Percentiles rank a stretch among this genome's conserved stretches.
Evolutionary conservation across 2,797 vertebrate genomes (phyloP).

Genomic region (Micropoecilia bifurca): DNA sequence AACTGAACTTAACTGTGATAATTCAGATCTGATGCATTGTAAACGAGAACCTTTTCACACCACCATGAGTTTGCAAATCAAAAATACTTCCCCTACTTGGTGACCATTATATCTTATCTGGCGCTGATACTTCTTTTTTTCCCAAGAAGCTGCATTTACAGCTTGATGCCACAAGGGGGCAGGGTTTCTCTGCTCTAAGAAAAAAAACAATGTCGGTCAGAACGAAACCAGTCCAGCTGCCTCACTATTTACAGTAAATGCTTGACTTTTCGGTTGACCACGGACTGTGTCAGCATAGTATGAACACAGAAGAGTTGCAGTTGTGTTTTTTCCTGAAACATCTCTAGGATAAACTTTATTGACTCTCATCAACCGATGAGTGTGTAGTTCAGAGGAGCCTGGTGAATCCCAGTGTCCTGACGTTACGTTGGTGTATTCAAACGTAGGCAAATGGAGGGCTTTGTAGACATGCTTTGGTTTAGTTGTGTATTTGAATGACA

Average conservation of each 20-base stretch:
- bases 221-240: constrained; percentile 48
- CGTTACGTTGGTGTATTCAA: constrained; percentile 61
- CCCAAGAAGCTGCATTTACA: constrained; percentile 11
- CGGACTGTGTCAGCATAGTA: neutral
- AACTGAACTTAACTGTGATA: neutral
- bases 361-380: neutral
- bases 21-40: neutral
- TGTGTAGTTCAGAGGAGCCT: neutral
- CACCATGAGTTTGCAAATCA: constrained; percentile 33
- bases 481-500: constrained; percentile 66
- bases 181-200: constrained; percentile 20
- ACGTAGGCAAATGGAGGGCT: constrained; percentile 71
- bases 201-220: neutral
- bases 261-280: constrained; percentile 12
- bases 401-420: constrained; percentile 3
- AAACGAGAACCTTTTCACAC: neutral
- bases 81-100: constrained; percentile 42
- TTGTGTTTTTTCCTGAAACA: neutral
- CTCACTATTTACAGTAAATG: constrained; percentile 63
- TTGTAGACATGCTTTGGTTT: constrained; percentile 30
- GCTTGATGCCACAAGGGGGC: constrained; percentile 62
- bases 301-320: neutral
- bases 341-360: neutral
- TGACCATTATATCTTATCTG: constrained; percentile 8
- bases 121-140: constrained; percentile 31